Base-by-base conservation (phyloP, 2,888 invertebrate genomes). In the Leptopilina drosophilae region DNA sequence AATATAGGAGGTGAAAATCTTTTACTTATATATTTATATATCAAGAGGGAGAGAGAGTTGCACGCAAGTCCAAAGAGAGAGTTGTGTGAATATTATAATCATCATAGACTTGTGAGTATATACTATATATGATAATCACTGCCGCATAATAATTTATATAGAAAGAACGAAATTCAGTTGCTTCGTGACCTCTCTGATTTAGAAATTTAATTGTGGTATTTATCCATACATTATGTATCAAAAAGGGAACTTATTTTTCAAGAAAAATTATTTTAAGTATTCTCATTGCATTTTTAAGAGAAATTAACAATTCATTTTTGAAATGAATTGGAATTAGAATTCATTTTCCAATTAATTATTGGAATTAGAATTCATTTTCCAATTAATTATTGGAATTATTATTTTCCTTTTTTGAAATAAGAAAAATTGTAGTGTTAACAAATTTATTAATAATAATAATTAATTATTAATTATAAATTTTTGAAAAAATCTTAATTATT, bases 141-240 rank as follows among this genome's bases (percentile, higher is more conserved):
- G 15, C 73, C 40, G 73, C 73, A 73, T 73, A 73, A 73, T 73
- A 73, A 59, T 56, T 73, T 73, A 73, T 56, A 53, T n/a, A 40
- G 73, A 73, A 20, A 56, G 73, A 73, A 14, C 40, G 56, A 53
- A 73, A 11, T 40, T 33, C 33, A 15, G 56, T 40, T 73, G 56
- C 56, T 73, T 73, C 73, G 56, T 56, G 56, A 73, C 73, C n/a
- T 73, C 69, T 33, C n/a, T 56, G 33, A n/a, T 33, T 56, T 59
- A 8, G 8, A n/a, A 69, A 2, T 33, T 73, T 56, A 73, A 56
- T 73, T n/a, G n/a, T 33, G 9, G 56, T 26, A 56, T 40, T 73
- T 73, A 73, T 59, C 8, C 53, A 26, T 56, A 33, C 49, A 73
- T n/a, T 73, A 64, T n/a, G 11, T 76, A 20, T 76, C 9, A 12